Base-by-base conservation (phyloP, 2,888 invertebrate species). In the Acronicta psi region DNA sequence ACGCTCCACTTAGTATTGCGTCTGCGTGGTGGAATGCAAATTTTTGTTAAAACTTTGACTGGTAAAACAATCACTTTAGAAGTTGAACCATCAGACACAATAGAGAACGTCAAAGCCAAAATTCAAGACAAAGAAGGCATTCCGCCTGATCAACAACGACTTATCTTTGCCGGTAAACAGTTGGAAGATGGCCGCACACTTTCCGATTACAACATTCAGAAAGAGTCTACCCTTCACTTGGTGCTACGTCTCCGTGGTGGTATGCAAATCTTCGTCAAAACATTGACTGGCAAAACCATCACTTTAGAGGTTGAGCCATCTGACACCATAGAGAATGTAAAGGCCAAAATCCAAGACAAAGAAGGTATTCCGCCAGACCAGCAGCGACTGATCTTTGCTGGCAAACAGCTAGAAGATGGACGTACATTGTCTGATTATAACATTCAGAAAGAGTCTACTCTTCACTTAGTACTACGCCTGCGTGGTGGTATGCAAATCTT, bases 401-500 rank as follows among this genome's bases (percentile, higher is more conserved):
- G 73, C 0, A 74, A 74, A 0, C 73, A 73, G 4, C 1, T 73
- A 0, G 73, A 73, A 41, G 73, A 74, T 40, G 73, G 73, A 0
- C 73, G 73, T 3, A 74, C 73, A 0, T 0, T 74, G 0, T 74
- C 73, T 0, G 73, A 74, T 0, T 74, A 74, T 9, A 74, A 74
- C 0, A 74, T 74, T 0, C 79, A 79, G 11, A 79, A 79, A 0
- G 79, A 81, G 0, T 81, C 80, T 0, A 81, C 80, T 0, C 60
- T 81, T 0, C 80, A 81, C 5, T 56, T 81, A 0, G 80, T 81
- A 0, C 25, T 81, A 0, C 79, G 81, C 55, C 69, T 81, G 0
- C 66, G 81, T 13, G 81, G 81, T 45, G 81, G 81, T 50, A 82
- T 82, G 81, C 81, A 82, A 40, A 82, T 82, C 0, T 82, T 82